phyloP scores from a whole-genome alignment of 2,113 vertebrate genomes.

The Macquaria australasica region DNA sequence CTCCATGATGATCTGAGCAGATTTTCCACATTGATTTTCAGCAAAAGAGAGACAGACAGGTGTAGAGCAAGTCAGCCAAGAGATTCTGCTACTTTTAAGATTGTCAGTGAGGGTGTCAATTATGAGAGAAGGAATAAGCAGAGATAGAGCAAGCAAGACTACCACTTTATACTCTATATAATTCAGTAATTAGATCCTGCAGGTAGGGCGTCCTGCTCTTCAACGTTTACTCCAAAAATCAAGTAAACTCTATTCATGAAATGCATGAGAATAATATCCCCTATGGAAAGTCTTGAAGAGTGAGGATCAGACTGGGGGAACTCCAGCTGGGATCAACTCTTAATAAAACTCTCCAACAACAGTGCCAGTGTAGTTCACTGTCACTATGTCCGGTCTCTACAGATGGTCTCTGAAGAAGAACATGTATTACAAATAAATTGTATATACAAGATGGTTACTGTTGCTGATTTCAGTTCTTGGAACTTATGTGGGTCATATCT shows the following conservation, averaged over 20 bases:
- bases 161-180: not conserved
- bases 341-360: conserved; percentile 47
- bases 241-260: conserved; percentile 6
- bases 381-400: conserved; percentile 12
- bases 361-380: conserved; percentile 40
- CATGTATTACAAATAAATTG: not conserved
- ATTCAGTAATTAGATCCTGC: conserved; percentile 31
- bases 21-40: conserved; percentile 62
- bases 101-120: not conserved
- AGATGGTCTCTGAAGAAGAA: not conserved
- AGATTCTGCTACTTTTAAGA: conserved; percentile 12
- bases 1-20: conserved; percentile 71
- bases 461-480: not conserved
- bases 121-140: not conserved
- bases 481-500: not conserved
- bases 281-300: conserved; percentile 57
- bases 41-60: conserved; percentile 58
- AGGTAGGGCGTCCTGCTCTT: conserved; percentile 2
- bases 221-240: conserved; percentile 4
- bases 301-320: conserved; percentile 47
- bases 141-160: not conserved
- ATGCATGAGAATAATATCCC: conserved; percentile 45
- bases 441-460: not conserved
- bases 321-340: conserved; percentile 47
- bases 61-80: conserved; percentile 32